phyloP scores from a whole-genome alignment of 2,888 invertebrate species.

The Buathra laborator region DNA sequence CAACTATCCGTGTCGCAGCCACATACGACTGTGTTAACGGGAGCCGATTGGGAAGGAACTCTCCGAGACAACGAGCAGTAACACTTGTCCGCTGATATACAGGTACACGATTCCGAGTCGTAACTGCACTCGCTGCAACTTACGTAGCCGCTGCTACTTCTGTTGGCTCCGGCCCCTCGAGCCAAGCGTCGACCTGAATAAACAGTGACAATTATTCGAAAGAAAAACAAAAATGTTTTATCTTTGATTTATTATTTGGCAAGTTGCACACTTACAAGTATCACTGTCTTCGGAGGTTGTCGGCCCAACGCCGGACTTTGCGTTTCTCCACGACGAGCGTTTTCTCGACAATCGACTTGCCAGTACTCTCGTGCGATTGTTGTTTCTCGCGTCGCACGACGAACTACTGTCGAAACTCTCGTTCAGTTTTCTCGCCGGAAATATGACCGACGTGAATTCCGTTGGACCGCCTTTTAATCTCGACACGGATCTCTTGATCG shows the following conservation, averaged over 20 bases:
- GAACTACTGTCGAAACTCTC: constrained; percentile 83
- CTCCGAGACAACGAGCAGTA: constrained; percentile 90
- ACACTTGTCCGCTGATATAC: constrained; percentile 92
- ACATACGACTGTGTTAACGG: constrained; percentile 86
- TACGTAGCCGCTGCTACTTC: constrained; percentile 89
- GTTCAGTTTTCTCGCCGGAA: constrained; percentile 82
- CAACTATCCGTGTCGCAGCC: constrained; percentile 95
- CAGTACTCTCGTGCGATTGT: constrained; percentile 80
- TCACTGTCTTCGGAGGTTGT: constrained; percentile 84
- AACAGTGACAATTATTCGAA: background rate
- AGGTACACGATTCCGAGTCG: constrained; percentile 94
- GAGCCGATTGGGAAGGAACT: constrained; percentile 83
- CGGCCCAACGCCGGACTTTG: constrained; percentile 75
- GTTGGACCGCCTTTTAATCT: constrained; percentile 82
- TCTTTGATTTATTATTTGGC: constrained; percentile 8
- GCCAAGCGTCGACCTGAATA: constrained; percentile 76
- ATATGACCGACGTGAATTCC: constrained; percentile 85
- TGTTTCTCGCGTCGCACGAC: constrained; percentile 81
- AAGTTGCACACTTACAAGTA: constrained; percentile 77
- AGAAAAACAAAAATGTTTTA: too few species aligned
- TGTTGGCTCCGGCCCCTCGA: constrained; percentile 79
- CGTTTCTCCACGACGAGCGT: constrained; percentile 78
- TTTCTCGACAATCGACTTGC: constrained; percentile 80
- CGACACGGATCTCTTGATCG: constrained; percentile 83
- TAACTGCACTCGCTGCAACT: constrained; percentile 95